Evolutionary conservation across 1,140 invertebrate species (phyloP).

Genomic region (Procambarus virginalis): DNA sequence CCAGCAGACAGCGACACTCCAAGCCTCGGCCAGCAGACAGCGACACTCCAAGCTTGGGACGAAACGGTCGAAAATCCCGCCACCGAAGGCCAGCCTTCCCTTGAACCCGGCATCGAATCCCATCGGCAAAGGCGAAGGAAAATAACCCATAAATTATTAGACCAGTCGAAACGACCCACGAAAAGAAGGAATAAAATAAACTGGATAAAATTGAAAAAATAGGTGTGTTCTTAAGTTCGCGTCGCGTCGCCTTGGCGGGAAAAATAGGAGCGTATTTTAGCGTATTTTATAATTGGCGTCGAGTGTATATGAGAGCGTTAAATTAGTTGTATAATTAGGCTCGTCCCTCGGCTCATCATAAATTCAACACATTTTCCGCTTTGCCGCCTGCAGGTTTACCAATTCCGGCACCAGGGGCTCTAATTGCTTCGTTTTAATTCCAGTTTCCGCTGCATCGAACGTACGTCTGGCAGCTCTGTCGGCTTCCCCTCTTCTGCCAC

Average conservation of each 20-base stretch:
- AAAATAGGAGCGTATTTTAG: constrained; percentile 16
- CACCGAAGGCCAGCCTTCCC: too few relatives aligned
- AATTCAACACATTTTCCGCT: constrained; percentile 48
- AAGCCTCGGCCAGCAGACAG: too few relatives aligned
- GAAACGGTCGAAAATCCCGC: too few relatives aligned
- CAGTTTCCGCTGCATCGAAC: neutral
- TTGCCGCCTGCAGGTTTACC: constrained; percentile 17
- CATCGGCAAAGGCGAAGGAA: neutral
- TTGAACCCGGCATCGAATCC: neutral
- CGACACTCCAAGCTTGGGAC: too few relatives aligned
- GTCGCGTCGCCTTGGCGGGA: neutral
- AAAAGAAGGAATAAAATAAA: neutral
- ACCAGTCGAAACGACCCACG: neutral
- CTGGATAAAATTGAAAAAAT: neutral
- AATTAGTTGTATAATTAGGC: constrained; percentile 54
- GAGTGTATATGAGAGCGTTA: constrained; percentile 31
- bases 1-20: too few relatives aligned
- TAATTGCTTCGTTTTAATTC: constrained; percentile 49
- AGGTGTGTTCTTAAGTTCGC: neutral
- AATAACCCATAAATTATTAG: neutral
- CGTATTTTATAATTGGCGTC: constrained; percentile 35
- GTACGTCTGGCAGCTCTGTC: neutral
- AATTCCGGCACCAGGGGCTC: constrained; percentile 28
- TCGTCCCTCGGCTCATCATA: constrained; percentile 51
- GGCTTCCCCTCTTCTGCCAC: too few relatives aligned